These are phyloP conservation scores for Aramus guarauna DNA, from an alignment of 2,113 vertebrate species.

Conservation along the genomic window DNA sequence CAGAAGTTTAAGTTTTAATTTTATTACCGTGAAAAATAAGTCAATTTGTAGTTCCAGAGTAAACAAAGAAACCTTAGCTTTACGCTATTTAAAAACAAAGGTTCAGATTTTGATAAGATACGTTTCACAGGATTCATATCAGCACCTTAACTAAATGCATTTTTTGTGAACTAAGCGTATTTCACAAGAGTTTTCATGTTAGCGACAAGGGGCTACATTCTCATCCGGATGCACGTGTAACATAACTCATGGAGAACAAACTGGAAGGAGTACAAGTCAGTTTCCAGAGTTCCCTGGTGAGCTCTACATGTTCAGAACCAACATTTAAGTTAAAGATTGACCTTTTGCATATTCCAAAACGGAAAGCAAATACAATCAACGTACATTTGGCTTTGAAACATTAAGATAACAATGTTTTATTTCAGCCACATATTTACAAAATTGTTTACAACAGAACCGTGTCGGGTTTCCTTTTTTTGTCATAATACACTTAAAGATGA, in stretches of 20 bases:
- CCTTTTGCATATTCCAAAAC: constrained; percentile 36
- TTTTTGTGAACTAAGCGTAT: background rate
- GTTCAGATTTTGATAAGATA: background rate
- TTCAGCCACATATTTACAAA: constrained; percentile 66
- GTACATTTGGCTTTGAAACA: constrained; percentile 71
- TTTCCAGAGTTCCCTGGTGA: constrained; percentile 12
- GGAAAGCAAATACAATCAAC: constrained; percentile 56
- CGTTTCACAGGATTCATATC: constrained; percentile 7
- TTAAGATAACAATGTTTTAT: constrained; percentile 69
- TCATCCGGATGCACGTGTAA: background rate
- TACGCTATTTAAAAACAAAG: constrained; percentile 47
- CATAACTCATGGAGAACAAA: background rate
- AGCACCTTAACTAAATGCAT: constrained; percentile 42
- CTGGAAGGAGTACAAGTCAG: background rate
- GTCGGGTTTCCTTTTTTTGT: constrained; percentile 33
- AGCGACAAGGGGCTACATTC: constrained; percentile 7
- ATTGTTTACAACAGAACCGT: constrained; percentile 35
- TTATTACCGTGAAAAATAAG: constrained; percentile 54
- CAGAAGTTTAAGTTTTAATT: background rate
- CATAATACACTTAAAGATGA: constrained; percentile 56
- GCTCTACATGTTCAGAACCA: background rate
- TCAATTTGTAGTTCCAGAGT: constrained; percentile 34
- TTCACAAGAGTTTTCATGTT: background rate
- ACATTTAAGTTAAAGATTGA: constrained; percentile 43
- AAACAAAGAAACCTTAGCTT: constrained; percentile 55